Evolutionary conservation across 2,113 vertebrate genomes (phyloP), one percentile per base, ranked within the genome.

Genomic region (Canis aureus): DNA sequence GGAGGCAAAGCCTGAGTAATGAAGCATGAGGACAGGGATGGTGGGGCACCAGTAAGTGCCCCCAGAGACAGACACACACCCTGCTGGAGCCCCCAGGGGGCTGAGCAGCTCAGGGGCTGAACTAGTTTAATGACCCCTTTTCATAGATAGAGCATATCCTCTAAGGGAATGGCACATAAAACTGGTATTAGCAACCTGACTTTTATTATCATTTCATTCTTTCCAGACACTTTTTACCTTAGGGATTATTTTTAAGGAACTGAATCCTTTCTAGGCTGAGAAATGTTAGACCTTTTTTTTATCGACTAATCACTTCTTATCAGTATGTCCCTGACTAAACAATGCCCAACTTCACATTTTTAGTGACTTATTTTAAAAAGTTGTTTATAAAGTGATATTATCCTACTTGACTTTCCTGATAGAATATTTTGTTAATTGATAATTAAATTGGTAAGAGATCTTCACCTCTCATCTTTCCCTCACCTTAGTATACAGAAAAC

Each of bases 101-200:
- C 57, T 93, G 32, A 62, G 57, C 12, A 69, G 62, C n/a, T 82
- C 78, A 19, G n/a, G 29, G 35, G 59, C 49, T 98, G 97, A 96
- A 95, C 98, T 98, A 95, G 95, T 96, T 98, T 85, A 76, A 53
- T 98, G 93, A 97, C 97, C 97, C 57, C 71, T 57, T 97, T 97
- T 96, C 55, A 11, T 20, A 95, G 92, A 22, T 79, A 71, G 91
- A 57, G 11, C 92, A 53, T 20, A 19, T 1, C 64, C 96, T 91
- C 97, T 38, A n/a, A 94, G 97, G 95, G 88, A 97, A 67, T 82
- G 84, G 84, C 90, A 96, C 94, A 93, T 53, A 95, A 95, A 95
- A 27, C 93, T 49, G 53, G 49, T 60, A 66, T 78, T 94, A 84
- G 66, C 49, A 89, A 73, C 59, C 51, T 76, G 35, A 13, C 79